These are phyloP conservation scores for Corythaeola cristata DNA, from an alignment of 2,113 vertebrate species.

Conservation along the genomic window DNA sequence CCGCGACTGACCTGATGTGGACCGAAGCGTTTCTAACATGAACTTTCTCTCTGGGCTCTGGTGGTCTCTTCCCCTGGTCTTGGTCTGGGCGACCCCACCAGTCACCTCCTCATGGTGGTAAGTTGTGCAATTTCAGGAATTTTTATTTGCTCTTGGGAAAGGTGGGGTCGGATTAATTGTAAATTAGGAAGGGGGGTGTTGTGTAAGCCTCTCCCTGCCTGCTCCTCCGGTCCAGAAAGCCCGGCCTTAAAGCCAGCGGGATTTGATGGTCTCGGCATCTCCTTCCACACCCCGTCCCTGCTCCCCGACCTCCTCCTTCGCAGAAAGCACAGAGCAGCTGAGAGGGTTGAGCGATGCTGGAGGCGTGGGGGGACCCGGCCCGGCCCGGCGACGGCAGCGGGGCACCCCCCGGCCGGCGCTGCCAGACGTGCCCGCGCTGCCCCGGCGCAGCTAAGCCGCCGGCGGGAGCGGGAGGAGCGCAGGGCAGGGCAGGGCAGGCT, in stretches of 20 bases:
- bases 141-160: constrained; percentile 53
- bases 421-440: too few relatives aligned
- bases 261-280: neutral
- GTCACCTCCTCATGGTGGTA: constrained; percentile 95
- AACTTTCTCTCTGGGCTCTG: constrained; percentile 87
- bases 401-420: too few relatives aligned
- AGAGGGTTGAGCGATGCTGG: neutral
- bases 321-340: neutral
- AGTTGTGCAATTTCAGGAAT: constrained; percentile 68
- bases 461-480: too few relatives aligned
- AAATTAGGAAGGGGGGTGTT: neutral
- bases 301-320: neutral
- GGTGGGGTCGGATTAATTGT: constrained; percentile 48
- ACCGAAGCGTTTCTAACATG: constrained; percentile 85
- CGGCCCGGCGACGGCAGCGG: too few relatives aligned
- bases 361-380: too few relatives aligned
- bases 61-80: constrained; percentile 81
- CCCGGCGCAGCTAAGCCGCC: too few relatives aligned
- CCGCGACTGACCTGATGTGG: constrained; percentile 74
- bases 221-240: neutral
- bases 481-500: too few relatives aligned
- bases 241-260: neutral
- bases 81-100: constrained; percentile 84
- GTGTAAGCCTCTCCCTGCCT: neutral
- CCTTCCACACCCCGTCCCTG: neutral